A percentile compares a stretch with the other conserved stretches of the same genome.
Conservation (phyloP, 92 coral and sea anemone genomes). For the Siderastrea siderea region DNA sequence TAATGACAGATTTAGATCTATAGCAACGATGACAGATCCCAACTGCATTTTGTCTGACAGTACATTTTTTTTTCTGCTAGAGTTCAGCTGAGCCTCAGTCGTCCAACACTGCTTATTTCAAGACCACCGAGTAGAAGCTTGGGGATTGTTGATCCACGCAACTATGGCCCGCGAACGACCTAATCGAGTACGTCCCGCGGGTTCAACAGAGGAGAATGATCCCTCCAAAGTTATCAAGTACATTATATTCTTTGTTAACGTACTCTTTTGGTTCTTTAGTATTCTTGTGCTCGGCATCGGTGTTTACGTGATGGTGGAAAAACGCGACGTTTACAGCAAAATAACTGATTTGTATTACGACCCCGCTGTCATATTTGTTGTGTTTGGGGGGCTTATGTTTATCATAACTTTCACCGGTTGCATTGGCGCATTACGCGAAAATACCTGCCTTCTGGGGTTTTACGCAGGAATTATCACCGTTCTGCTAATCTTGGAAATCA, state of each 20-base stretch:
- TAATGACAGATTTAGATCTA: no score
- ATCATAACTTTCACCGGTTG: slow-evolving; percentile 93
- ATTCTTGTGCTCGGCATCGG: slow-evolving; percentile 81
- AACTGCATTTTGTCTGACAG: no score
- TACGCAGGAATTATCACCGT: slow-evolving; percentile 63
- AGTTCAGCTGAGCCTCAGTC: neutral
- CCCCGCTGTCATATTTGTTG: slow-evolving; percentile 80
- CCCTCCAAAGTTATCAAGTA: slow-evolving; percentile 84
- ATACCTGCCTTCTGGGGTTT: slow-evolving; percentile 80
- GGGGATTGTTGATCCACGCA: no score
- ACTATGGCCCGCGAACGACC: neutral
- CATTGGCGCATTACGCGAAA: slow-evolving; percentile 93
- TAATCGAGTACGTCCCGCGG: neutral
- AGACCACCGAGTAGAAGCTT: neutral
- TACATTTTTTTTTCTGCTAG: neutral
- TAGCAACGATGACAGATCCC: no score
- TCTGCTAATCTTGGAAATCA: slow-evolving; percentile 68
- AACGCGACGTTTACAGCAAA: slow-evolving; percentile 72
- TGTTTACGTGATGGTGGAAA: slow-evolving; percentile 76
- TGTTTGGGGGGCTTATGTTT: slow-evolving; percentile 78
- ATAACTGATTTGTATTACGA: slow-evolving; percentile 79
- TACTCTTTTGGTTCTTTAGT: slow-evolving; percentile 83
- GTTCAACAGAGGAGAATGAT: slow-evolving; percentile 1
- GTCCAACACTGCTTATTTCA: neutral
- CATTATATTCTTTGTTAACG: slow-evolving; percentile 84